Conservation (phyloP, 2,888 invertebrate species). For the Clanis bilineata region DNA sequence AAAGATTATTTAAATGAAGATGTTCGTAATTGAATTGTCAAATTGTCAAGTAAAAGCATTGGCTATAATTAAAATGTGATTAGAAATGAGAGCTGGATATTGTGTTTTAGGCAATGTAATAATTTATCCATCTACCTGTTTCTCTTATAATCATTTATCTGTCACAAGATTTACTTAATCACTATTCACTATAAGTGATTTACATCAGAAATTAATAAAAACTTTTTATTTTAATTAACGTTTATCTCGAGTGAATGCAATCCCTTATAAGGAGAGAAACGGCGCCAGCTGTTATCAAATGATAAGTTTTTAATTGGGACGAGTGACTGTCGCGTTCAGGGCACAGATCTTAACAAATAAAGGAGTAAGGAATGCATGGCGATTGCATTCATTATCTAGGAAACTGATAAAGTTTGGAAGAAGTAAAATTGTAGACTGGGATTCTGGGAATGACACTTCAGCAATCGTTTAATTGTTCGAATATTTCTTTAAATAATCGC, state of each 20-base stretch:
- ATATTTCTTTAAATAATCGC: no score
- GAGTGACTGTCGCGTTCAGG: conserved; percentile 31
- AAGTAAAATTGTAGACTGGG: not conserved
- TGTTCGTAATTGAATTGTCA: no score
- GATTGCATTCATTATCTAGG: conserved; percentile 1
- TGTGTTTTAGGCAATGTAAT: no score
- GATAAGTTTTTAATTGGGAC: conserved; percentile 52
- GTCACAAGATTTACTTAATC: not conserved
- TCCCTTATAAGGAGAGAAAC: conserved; percentile 17
- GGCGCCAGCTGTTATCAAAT: conserved; percentile 56
- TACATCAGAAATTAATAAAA: not conserved
- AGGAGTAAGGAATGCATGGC: not conserved
- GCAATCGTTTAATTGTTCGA: not conserved
- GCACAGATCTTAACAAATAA: conserved; percentile 20
- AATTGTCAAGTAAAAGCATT: no score
- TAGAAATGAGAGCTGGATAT: no score
- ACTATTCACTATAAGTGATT: not conserved
- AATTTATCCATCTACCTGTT: no score
- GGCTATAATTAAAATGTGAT: no score
- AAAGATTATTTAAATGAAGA: no score
- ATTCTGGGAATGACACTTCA: not conserved
- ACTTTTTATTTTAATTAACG: not conserved
- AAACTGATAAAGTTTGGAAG: not conserved
- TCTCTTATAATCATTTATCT: no score
- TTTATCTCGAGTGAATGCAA: conserved; percentile 28